Evolutionary conservation across 2,113 vertebrate genomes (phyloP), one percentile per base, ranked within the genome.

Genomic region (Ameiurus melas): DNA sequence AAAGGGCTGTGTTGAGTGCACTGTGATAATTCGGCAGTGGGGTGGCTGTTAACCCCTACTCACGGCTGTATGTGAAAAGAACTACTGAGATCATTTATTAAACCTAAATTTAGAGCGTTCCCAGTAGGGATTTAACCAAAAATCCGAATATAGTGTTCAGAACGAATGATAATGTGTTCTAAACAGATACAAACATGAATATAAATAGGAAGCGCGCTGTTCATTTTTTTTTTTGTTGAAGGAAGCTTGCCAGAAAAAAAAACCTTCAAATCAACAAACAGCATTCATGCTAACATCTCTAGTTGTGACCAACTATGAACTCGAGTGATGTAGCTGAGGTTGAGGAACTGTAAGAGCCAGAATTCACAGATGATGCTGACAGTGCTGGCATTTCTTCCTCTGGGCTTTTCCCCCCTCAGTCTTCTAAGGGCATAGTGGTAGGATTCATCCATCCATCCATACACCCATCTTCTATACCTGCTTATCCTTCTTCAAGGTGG

Each of bases 31-130:
- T 68, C 43, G 77, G 77, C 22, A 17, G 4, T 53, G 30, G 8
- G 33, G 30, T 27, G 47, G 30, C 25, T 81, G 33, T 75, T 85
- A 60, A 77, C 36, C 53, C 22, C 4, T n/a, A 43, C 7, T 58
- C 55, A 57, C 58, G 51, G 39, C 36, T 60, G 22, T 58, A 30
- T 85, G 58, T 22, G 75, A 66, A n/a, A 87, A 75, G 33, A 84
- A 53, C 85, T 47, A 33, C 27, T 25, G 57, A 85, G 71, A 68
- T 80, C 27, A 10, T 88, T 86, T 36, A 66, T 78, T 62, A 60
- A 83, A 55, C 39, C 19, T 47, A 33, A n/a, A 58, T n/a, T 39
- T 5, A 73, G 5, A 57, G 12, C 9, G 58, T 53, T 33, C 30
- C 6, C 22, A 36, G 2, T 39, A 82, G 19, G 16, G 30, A 60